Conservation (phyloP, 2,797 vertebrate genomes). For the Paedocypris micromegethes region DNA sequence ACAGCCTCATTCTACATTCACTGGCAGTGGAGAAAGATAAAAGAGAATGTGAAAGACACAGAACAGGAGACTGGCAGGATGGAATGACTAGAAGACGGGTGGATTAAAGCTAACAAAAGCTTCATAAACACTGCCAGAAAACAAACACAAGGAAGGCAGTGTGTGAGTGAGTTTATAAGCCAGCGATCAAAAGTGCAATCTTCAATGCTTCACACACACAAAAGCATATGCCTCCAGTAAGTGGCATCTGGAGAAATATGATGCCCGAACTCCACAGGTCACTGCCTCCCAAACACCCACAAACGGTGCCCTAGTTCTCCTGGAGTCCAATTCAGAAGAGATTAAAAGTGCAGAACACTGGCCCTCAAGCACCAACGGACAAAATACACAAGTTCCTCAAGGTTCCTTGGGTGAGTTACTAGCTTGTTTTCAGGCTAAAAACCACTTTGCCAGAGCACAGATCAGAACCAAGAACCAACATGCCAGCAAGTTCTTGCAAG, state of each 20-base stretch:
- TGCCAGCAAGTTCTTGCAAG: constrained; percentile 20
- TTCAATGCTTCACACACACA: constrained; percentile 41
- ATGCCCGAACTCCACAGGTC: constrained; percentile 71
- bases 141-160: constrained; percentile 31
- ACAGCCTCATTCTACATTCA: neutral
- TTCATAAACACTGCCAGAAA: constrained; percentile 22
- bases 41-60: neutral
- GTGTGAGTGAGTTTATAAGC: neutral
- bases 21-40: neutral
- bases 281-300: constrained; percentile 58
- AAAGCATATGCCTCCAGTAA: constrained; percentile 67
- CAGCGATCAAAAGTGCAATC: constrained; percentile 27
- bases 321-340: too few relatives aligned
- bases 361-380: too few relatives aligned
- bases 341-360: too few relatives aligned
- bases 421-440: too few relatives aligned
- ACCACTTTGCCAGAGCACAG: too few relatives aligned
- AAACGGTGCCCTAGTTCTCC: constrained; percentile 26
- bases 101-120: constrained; percentile 12
- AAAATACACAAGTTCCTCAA: too few relatives aligned
- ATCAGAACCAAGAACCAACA: too few relatives aligned
- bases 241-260: constrained; percentile 72
- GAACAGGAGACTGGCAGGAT: constrained; percentile 10
- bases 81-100: constrained; percentile 16
- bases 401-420: too few relatives aligned